phyloP scores from a whole-genome alignment of 2,888 invertebrate species.

The Xestoiulus laeticollis region DNA sequence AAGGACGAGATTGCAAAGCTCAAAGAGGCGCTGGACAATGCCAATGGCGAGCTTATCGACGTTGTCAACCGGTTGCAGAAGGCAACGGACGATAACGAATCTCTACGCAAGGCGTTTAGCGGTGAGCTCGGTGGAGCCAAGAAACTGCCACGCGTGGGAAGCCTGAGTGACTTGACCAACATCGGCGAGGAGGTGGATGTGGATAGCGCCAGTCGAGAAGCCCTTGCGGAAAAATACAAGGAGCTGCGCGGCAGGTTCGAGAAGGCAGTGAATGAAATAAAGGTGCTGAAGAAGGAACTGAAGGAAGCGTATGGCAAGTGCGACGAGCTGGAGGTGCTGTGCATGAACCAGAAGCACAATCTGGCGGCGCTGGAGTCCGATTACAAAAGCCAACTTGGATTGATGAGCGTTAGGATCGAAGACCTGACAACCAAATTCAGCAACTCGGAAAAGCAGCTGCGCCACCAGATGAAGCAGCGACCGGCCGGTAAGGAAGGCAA shows the following conservation, averaged over 20 bases:
- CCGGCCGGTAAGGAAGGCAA: conserved; percentile 77
- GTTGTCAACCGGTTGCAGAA: conserved; percentile 44
- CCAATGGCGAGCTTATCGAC: conserved; percentile 42
- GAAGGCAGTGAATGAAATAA: conserved; percentile 64
- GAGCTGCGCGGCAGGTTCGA: conserved; percentile 68
- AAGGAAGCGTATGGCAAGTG: conserved; percentile 57
- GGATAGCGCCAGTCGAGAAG: not conserved
- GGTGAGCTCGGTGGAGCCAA: not conserved
- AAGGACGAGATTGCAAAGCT: conserved; percentile 13
- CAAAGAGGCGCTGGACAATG: conserved; percentile 42
- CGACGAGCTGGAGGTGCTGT: conserved; percentile 59
- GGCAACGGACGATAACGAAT: conserved; percentile 47
- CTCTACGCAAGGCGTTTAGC: not conserved
- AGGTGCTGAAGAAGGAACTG: conserved; percentile 57
- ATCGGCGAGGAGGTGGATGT: conserved; percentile 74
- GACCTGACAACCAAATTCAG: conserved; percentile 84
- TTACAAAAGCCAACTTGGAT: conserved; percentile 72
- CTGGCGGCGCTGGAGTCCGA: conserved; percentile 72
- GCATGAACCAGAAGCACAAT: conserved; percentile 60
- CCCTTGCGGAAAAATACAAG: conserved; percentile 79
- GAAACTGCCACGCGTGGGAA: conserved; percentile 72
- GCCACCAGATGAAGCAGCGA: conserved; percentile 73
- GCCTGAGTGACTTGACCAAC: conserved; percentile 82
- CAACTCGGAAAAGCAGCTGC: conserved; percentile 79
- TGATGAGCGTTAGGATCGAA: conserved; percentile 84